phyloP scores from a whole-genome alignment of 2,797 vertebrate genomes.

The Buceros bicornis region DNA sequence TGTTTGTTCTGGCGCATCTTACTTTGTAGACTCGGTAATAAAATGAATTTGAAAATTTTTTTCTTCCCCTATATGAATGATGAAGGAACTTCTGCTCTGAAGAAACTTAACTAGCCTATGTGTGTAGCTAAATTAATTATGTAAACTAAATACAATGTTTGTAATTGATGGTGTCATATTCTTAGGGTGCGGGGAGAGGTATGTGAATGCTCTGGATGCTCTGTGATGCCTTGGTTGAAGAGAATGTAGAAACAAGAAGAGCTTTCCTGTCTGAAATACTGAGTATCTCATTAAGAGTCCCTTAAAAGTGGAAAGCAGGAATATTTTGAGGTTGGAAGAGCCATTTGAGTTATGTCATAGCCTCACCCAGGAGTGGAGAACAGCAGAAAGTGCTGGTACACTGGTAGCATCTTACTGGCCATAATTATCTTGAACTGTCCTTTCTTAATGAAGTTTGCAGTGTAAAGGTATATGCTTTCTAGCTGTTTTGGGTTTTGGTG shows the following conservation, averaged over 20 bases:
- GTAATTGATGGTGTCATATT: background rate
- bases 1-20: background rate
- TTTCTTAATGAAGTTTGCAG: conserved; percentile 36
- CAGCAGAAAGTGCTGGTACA: background rate
- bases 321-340: background rate
- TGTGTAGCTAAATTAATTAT: background rate
- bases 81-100: fast-evolving
- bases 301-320: conserved; percentile 15
- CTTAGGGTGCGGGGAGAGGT: fast-evolving
- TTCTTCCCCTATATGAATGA: background rate
- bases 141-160: background rate
- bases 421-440: conserved; percentile 11
- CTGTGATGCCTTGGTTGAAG: background rate
- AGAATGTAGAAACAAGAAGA: conserved; percentile 14
- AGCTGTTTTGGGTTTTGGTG: background rate
- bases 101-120: background rate
- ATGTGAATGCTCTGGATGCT: background rate
- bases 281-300: conserved; percentile 25
- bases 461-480: background rate
- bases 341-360: background rate
- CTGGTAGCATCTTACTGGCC: background rate
- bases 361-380: background rate
- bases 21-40: background rate
- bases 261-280: conserved; percentile 25
- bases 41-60: background rate